Percentiles rank a stretch among this genome's conserved stretches.
Evolutionary conservation across 2,797 vertebrate species (phyloP).

Genomic region (Carapus acus): DNA sequence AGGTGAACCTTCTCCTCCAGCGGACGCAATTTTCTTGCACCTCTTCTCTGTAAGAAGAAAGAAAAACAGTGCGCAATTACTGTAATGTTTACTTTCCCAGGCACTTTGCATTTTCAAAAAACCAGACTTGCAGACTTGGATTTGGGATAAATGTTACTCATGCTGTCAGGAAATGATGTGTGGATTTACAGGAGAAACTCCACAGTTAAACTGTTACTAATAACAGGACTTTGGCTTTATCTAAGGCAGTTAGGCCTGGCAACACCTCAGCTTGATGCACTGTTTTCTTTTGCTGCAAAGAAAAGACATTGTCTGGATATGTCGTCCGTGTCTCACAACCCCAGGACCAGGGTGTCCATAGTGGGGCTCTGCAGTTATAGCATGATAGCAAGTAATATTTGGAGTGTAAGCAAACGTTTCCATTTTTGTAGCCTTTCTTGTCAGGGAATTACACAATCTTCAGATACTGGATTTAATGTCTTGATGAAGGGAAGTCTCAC

Average conservation of each 20-base stretch:
- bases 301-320: slow-evolving; percentile 26
- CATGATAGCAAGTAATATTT: slow-evolving; percentile 7
- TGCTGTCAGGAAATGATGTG: background rate
- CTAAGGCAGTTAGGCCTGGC: background rate
- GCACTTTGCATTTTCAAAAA: background rate
- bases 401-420: slow-evolving; percentile 27
- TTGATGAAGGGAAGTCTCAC: background rate
- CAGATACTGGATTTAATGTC: background rate
- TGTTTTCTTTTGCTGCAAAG: slow-evolving; percentile 2
- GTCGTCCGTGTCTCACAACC: slow-evolving; percentile 19
- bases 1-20: slow-evolving; percentile 92
- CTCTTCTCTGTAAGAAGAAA: slow-evolving; percentile 74
- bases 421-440: slow-evolving; percentile 20
- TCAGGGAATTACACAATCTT: background rate
- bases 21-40: slow-evolving; percentile 91
- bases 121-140: background rate
- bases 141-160: background rate
- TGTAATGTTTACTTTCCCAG: background rate
- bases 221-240: background rate
- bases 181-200: background rate
- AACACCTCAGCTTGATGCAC: background rate
- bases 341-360: slow-evolving; percentile 22
- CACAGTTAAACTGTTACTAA: background rate
- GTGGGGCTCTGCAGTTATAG: slow-evolving; percentile 17
- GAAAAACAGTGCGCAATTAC: slow-evolving; percentile 2